Evolutionary conservation across 2,113 vertebrate species (phyloP).

Genomic region (Nannobrachium achirus): DNA sequence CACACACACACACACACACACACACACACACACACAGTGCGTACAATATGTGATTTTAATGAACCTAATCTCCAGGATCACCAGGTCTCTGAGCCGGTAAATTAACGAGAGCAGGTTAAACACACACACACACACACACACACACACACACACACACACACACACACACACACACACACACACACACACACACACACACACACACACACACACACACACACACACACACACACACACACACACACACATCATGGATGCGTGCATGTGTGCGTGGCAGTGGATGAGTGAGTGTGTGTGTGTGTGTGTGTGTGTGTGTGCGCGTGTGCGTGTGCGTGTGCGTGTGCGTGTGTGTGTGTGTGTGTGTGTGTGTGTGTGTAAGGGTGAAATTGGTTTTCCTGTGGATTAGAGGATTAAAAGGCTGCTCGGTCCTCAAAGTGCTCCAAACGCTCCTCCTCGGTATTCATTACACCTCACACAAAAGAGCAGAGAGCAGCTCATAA

Average conservation of each 20-base stretch:
- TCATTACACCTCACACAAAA: constrained; percentile 91
- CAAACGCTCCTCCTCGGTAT: constrained; percentile 91
- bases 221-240: not conserved
- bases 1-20: constrained; percentile 31
- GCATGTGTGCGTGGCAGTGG: no score
- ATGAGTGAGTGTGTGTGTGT: not conserved
- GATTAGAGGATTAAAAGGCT: constrained; percentile 96
- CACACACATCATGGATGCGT: not conserved
- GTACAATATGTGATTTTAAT: constrained; percentile 85
- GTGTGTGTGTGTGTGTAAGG: constrained; percentile 52
- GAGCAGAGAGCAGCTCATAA: constrained; percentile 79
- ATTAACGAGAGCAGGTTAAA: constrained; percentile 95
- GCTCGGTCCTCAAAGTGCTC: constrained; percentile 95
- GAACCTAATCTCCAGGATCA: constrained; percentile 92
- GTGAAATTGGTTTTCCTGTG: constrained; percentile 93
- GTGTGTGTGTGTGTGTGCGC: constrained; percentile 17
- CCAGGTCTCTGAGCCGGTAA: constrained; percentile 89
- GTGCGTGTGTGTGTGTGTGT: constrained; percentile 32
- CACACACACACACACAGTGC: constrained; percentile 40
- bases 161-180: not conserved
- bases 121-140: constrained; percentile 55
- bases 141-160: constrained; percentile 16
- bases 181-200: constrained; percentile 1
- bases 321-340: constrained; percentile 42
- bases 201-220: constrained; percentile 16